Base-by-base conservation (phyloP, 2,888 invertebrate species). In the Caenorhabditis sinica region DNA sequence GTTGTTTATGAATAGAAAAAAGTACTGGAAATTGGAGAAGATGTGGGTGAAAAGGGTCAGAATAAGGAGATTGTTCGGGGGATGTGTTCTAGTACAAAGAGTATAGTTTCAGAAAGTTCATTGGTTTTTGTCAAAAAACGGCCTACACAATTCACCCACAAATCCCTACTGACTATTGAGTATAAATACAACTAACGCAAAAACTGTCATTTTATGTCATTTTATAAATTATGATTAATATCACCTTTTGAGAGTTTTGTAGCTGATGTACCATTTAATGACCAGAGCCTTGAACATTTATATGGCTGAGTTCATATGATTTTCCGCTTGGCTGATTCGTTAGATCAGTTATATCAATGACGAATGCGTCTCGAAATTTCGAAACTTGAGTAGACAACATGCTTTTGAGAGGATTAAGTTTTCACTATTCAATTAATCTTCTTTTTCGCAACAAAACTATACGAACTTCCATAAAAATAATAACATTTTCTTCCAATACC, bases 311-410 rank as follows among this genome's bases (percentile, higher is more conserved):
- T 25, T 49, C 49, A 17, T 15, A n/a, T 65, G 0, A 23, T 4
- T 43, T 65, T 65, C 28, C 65, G 25, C 63, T 6, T 4, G 45
- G 30, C 49, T 4, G n/a, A 65, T 45, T 65, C 65, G 45, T 65
- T 65, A 65, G 45, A 65, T 65, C 65, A 63, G 13, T 45, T 15
- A 25, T 2, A 25, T 9, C 2, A 4, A 30, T 45, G 25, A 65
- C 43, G 45, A 63, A 45, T 20, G 30, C 15, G 20, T 56, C 56
- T 15, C 25, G 28, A 40, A 65, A 30, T 65, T 65, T 45, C 28
- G 43, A 28, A 25, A 63, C 17, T 58, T 63, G 45, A 45, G 17
- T 45, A 49, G 49, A 49, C 49, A 49, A 49, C 25, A n/a, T 65
- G 45, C n/a, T 40, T 40, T 40, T 23, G 8, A 23, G 3, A 3